phyloP scores from a whole-genome alignment of 2,888 invertebrate species.

The Heliconius aoede region DNA sequence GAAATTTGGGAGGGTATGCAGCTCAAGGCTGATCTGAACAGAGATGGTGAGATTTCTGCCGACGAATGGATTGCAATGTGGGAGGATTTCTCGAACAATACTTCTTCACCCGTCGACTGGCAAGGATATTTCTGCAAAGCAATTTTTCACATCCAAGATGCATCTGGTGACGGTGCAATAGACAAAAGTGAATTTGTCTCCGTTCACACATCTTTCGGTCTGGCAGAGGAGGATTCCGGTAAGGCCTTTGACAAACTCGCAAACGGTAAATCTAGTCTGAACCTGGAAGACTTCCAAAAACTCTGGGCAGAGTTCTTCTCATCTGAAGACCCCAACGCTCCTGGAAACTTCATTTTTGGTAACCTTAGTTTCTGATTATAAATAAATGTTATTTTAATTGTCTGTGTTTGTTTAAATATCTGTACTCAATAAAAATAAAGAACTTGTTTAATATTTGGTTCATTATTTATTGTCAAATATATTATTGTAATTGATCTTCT shows the following conservation, averaged over 20 bases:
- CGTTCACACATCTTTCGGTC: slow-evolving; percentile 91
- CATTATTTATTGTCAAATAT: not conserved
- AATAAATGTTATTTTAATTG: slow-evolving; percentile 16
- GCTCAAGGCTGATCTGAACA: slow-evolving; percentile 90
- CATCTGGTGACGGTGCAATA: slow-evolving; percentile 89
- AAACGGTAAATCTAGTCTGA: slow-evolving; percentile 87
- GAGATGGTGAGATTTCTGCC: slow-evolving; percentile 92
- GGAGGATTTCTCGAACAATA: slow-evolving; percentile 90
- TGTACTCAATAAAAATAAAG: slow-evolving; percentile 17
- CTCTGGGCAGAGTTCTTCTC: slow-evolving; percentile 94
- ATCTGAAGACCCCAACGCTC: slow-evolving; percentile 89
- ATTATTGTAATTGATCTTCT: not conserved
- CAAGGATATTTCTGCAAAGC: slow-evolving; percentile 93
- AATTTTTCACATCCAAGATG: slow-evolving; percentile 94
- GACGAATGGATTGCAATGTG: slow-evolving; percentile 95
- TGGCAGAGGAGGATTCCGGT: slow-evolving; percentile 88
- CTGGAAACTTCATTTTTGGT: slow-evolving; percentile 94
- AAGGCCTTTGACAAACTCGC: slow-evolving; percentile 92
- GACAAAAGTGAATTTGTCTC: slow-evolving; percentile 92
- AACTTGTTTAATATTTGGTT: slow-evolving; percentile 7
- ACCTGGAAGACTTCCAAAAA: slow-evolving; percentile 89
- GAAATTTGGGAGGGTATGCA: slow-evolving; percentile 93
- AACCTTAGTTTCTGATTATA: slow-evolving; percentile 87
- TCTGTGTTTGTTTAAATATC: slow-evolving; percentile 23
- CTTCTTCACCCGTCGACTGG: slow-evolving; percentile 90